Conservation (phyloP, 1,140 invertebrate species). For the Drosophila sp. region DNA sequence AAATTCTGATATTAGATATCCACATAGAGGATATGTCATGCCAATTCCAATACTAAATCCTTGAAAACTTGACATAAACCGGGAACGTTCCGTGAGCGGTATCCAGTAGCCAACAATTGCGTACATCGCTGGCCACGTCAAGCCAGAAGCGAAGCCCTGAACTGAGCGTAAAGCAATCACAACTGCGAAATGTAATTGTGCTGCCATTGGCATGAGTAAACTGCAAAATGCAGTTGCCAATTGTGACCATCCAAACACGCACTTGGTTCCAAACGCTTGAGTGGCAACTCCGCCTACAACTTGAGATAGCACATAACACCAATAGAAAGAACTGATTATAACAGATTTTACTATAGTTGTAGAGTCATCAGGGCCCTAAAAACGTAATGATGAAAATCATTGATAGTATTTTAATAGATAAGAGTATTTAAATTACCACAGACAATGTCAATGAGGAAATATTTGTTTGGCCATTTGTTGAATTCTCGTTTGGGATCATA, state of each 20-base stretch:
- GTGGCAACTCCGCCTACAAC: conserved; percentile 89
- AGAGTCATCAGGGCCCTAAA: conserved; percentile 84
- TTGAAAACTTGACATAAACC: conserved; percentile 91
- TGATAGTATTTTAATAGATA: neutral
- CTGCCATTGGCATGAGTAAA: conserved; percentile 87
- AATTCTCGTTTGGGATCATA: conserved; percentile 84
- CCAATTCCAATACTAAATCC: conserved; percentile 90
- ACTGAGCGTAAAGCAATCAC: conserved; percentile 87
- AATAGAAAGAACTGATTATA: conserved; percentile 88
- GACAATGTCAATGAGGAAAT: conserved; percentile 31
- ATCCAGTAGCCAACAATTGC: conserved; percentile 93
- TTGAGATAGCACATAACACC: conserved; percentile 89
- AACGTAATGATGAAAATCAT: conserved; percentile 21
- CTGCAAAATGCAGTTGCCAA: conserved; percentile 88
- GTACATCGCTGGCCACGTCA: conserved; percentile 94
- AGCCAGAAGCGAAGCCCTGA: conserved; percentile 89
- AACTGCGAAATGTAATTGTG: conserved; percentile 85
- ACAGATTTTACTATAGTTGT: conserved; percentile 85
- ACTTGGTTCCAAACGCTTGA: conserved; percentile 90
- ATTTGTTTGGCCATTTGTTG: conserved; percentile 31
- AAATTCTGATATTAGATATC: conserved; percentile 87
- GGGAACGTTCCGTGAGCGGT: conserved; percentile 89
- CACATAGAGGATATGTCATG: conserved; percentile 88
- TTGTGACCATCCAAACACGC: conserved; percentile 90
- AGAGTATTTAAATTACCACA: conserved; percentile 44